These are phyloP conservation scores for Nasonovia ribisnigri DNA, from an alignment of 2,888 invertebrate species.

Conservation along the genomic window DNA sequence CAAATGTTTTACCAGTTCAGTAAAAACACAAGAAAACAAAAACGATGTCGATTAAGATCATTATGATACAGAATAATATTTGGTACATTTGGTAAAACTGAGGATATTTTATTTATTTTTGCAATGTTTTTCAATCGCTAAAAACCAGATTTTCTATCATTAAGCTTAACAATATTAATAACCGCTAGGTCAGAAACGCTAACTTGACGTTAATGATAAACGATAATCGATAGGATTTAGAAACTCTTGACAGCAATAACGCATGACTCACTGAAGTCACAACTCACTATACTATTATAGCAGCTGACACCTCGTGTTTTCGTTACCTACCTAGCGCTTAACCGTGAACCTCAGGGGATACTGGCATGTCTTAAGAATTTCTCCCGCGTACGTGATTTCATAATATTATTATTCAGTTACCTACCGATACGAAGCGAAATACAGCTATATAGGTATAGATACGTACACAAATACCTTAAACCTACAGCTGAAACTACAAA, in stretches of 20 bases:
- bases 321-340: not conserved
- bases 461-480: too few species aligned
- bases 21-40: not conserved
- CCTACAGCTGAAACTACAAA: not conserved
- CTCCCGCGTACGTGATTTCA: not conserved
- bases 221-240: conserved; percentile 13
- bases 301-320: conserved; percentile 2
- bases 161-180: not conserved
- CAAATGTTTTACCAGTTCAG: too few species aligned
- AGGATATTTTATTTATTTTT: not conserved
- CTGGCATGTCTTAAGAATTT: conserved; percentile 11
- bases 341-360: not conserved
- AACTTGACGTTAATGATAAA: not conserved
- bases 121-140: not conserved
- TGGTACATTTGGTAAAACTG: not conserved
- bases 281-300: too few species aligned
- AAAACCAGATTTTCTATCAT: not conserved
- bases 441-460: not conserved
- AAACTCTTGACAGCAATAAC: not conserved
- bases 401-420: conserved; percentile 11
- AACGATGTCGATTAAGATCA: not conserved
- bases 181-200: not conserved
- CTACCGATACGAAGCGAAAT: not conserved
- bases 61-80: not conserved
- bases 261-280: not conserved